Percentiles rank a stretch among this genome's conserved stretches.
Conservation (phyloP, 1,140 invertebrate genomes). For the Drosophila subobscura region DNA sequence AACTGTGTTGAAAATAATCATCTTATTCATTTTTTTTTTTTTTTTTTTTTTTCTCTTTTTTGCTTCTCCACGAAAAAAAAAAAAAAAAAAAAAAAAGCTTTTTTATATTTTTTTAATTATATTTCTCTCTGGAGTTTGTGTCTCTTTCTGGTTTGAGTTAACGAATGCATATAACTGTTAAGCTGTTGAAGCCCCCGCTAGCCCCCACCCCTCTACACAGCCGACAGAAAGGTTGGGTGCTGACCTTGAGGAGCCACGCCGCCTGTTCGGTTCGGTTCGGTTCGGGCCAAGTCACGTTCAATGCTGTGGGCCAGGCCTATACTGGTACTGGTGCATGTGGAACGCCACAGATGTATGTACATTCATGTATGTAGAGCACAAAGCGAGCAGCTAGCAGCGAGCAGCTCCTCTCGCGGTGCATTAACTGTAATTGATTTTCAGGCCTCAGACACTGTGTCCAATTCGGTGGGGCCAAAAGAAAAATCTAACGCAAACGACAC, state of each 20-base stretch:
- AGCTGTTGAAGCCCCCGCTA: too few species aligned
- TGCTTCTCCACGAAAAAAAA: conserved; percentile 10
- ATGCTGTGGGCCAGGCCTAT: conserved; percentile 46
- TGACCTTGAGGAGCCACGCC: conserved; percentile 59
- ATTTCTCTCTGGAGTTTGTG: conserved; percentile 5
- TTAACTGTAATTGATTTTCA: conserved; percentile 75
- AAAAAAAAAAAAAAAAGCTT: too few species aligned
- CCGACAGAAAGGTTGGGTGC: conserved; percentile 24
- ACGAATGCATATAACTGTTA: conserved; percentile 15
- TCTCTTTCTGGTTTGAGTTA: conserved; percentile 10
- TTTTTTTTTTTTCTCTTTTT: conserved; percentile 14
- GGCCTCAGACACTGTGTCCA: conserved; percentile 39
- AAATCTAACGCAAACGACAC: conserved; percentile 8
- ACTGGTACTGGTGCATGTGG: conserved; percentile 20
- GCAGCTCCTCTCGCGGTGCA: conserved; percentile 15
- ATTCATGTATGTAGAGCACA: conserved; percentile 12
- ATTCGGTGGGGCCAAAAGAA: conserved; percentile 27
- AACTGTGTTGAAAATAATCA: conserved; percentile 40
- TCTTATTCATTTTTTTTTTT: conserved; percentile 4
- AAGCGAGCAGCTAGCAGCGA: too few species aligned
- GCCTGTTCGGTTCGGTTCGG: conserved; percentile 10
- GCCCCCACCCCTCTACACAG: not conserved
- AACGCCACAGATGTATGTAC: too few species aligned
- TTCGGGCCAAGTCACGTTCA: conserved; percentile 72
- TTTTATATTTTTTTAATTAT: conserved; percentile 49